phyloP scores from a whole-genome alignment of 2,113 vertebrate species.

The Ciconia boyciana region DNA sequence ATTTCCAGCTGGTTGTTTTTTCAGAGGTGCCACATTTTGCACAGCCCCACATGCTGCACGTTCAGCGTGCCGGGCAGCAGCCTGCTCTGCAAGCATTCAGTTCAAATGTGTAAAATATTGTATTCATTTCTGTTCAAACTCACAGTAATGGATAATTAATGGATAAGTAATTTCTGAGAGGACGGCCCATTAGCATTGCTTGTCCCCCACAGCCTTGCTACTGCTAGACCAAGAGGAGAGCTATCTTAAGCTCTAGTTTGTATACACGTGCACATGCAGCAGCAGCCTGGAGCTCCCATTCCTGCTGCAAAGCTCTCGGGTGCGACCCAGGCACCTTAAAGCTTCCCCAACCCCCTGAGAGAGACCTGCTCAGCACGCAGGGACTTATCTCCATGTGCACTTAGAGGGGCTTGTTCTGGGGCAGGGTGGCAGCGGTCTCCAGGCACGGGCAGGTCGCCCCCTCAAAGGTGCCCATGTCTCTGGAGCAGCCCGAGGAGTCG shows the following conservation, averaged over 20 bases:
- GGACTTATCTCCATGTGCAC: background rate
- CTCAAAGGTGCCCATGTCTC: background rate
- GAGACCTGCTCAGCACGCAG: background rate
- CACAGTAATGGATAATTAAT: too few relatives aligned
- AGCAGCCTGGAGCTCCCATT: background rate
- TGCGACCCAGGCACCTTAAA: background rate
- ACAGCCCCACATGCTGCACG: fast-evolving
- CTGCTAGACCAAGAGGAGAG: background rate
- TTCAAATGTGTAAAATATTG: too few relatives aligned
- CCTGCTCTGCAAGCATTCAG: background rate
- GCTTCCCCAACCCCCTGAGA: background rate
- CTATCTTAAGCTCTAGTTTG: too few relatives aligned
- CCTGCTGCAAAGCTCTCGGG: background rate
- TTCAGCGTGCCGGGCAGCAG: fast-evolving
- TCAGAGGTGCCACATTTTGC: background rate
- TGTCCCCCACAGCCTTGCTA: background rate
- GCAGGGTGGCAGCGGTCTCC: background rate
- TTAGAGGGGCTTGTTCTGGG: background rate
- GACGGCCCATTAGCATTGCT: background rate
- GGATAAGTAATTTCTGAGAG: background rate
- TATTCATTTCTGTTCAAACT: background rate
- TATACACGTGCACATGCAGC: background rate
- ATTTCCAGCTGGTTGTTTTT: background rate
- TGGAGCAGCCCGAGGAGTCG: background rate
- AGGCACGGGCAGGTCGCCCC: fast-evolving